Evolutionary conservation across 2,113 vertebrate species (phyloP).

Genomic region (Bufo gargarizans): DNA sequence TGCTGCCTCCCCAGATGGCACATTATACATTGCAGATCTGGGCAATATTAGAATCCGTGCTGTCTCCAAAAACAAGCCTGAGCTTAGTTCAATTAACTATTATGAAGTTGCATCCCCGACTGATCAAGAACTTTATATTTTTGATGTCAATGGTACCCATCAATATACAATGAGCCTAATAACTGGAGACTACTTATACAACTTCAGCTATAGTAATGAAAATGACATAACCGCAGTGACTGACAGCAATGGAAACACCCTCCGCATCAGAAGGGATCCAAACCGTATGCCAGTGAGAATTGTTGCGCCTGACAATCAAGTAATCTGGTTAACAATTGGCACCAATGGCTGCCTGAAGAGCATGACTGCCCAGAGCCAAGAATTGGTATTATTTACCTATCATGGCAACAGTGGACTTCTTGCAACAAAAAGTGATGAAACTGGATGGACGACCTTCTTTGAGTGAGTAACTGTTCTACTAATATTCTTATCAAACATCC

Average conservation of each 20-base stretch:
- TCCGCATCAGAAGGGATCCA: constrained; percentile 89
- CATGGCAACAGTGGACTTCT: constrained; percentile 93
- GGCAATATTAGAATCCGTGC: constrained; percentile 95
- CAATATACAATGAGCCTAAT: constrained; percentile 93
- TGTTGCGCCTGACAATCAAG: constrained; percentile 95
- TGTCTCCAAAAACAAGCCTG: constrained; percentile 84
- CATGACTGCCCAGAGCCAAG: constrained; percentile 90
- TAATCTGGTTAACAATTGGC: constrained; percentile 93
- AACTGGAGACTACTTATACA: constrained; percentile 91
- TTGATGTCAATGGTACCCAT: constrained; percentile 94
- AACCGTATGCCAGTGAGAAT: constrained; percentile 93
- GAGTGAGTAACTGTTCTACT: constrained; percentile 82
- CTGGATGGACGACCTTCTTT: constrained; percentile 97
- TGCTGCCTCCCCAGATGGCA: constrained; percentile 90
- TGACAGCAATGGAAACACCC: constrained; percentile 91
- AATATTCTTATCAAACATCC: too few species aligned
- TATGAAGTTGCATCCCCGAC: constrained; percentile 94
- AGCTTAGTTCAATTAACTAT: constrained; percentile 77
- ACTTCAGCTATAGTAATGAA: constrained; percentile 95
- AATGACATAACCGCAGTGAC: constrained; percentile 90
- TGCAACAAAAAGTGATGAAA: constrained; percentile 94
- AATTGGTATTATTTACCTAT: constrained; percentile 93
- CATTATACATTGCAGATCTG: constrained; percentile 91
- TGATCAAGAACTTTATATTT: constrained; percentile 95
- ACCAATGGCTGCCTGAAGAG: constrained; percentile 92